Conservation (phyloP, 2,888 invertebrate genomes). For the Drosophila mulleri region DNA sequence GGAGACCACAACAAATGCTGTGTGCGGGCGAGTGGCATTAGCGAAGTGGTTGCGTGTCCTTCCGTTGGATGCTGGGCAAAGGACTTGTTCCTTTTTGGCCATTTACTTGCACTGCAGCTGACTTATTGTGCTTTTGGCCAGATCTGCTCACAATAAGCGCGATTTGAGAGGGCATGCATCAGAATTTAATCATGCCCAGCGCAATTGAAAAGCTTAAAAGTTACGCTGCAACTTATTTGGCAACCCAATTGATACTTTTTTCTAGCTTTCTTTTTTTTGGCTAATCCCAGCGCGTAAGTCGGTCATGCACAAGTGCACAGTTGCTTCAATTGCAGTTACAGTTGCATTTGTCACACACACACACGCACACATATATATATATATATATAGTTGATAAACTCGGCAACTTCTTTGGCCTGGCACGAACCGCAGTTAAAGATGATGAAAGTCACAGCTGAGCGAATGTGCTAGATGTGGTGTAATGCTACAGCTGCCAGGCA, state of each 20-base stretch:
- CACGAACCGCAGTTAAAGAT: not conserved
- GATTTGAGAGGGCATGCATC: conserved; percentile 48
- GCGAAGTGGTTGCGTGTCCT: conserved; percentile 38
- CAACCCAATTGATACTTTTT: conserved; percentile 40
- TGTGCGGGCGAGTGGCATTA: conserved; percentile 46
- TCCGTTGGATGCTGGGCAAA: conserved; percentile 8
- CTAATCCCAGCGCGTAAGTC: conserved; percentile 28
- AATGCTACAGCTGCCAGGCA: not conserved
- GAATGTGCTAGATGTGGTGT: not conserved
- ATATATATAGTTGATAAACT: conserved; percentile 6
- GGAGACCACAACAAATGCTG: conserved; percentile 65
- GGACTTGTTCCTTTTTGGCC: conserved; percentile 17
- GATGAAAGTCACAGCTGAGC: conserved; percentile 7
- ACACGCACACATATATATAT: not conserved
- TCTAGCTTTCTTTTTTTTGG: not conserved
- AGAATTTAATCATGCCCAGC: conserved; percentile 73
- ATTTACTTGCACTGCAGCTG: conserved; percentile 57
- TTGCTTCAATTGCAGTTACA: conserved; percentile 5
- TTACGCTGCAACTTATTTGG: conserved; percentile 39
- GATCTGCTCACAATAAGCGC: conserved; percentile 9
- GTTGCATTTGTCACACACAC: conserved; percentile 21
- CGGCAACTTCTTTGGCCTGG: not conserved
- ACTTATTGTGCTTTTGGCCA: conserved; percentile 58
- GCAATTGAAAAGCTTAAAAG: conserved; percentile 53
- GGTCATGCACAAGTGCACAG: conserved; percentile 40